Percentiles rank a stretch among this genome's conserved stretches.
Conservation (phyloP, 2,797 vertebrate genomes). For the Limnodromus scolopaceus region DNA sequence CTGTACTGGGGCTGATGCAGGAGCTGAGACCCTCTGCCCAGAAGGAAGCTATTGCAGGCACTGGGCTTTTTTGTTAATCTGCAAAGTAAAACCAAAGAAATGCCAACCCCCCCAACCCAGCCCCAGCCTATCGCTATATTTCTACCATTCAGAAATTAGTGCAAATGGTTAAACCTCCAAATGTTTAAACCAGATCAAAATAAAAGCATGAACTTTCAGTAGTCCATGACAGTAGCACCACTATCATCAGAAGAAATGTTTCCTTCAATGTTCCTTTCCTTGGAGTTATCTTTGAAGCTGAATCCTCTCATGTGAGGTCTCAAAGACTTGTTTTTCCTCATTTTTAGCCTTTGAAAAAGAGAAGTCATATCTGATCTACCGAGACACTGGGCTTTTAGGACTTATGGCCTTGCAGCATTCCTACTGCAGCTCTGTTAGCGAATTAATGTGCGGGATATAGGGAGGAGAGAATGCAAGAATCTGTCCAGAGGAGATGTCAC, state of each 20-base stretch:
- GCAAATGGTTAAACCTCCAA: neutral
- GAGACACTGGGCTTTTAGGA: neutral
- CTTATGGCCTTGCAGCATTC: neutral
- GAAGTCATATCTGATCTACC: neutral
- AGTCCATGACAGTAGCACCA: fast-evolving
- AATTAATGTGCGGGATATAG: fast-evolving
- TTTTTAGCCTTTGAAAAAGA: neutral
- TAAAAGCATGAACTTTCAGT: neutral
- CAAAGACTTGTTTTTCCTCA: neutral
- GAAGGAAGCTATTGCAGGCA: fast-evolving
- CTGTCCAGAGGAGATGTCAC: neutral
- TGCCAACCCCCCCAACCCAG: fast-evolving
- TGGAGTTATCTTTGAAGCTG: neutral
- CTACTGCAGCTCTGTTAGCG: neutral
- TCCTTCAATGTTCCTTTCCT: neutral
- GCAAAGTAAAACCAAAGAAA: neutral
- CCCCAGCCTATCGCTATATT: fast-evolving
- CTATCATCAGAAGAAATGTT: neutral
- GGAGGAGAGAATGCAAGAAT: neutral
- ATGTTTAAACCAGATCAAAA: neutral
- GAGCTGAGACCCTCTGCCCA: neutral
- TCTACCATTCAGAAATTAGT: neutral
- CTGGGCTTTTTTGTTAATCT: neutral
- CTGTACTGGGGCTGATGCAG: neutral
- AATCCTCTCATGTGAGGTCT: neutral